A percentile compares a stretch with the other conserved stretches of the same genome.
Evolutionary conservation across 2,113 vertebrate species (phyloP).

Genomic region (Micromys minutus): DNA sequence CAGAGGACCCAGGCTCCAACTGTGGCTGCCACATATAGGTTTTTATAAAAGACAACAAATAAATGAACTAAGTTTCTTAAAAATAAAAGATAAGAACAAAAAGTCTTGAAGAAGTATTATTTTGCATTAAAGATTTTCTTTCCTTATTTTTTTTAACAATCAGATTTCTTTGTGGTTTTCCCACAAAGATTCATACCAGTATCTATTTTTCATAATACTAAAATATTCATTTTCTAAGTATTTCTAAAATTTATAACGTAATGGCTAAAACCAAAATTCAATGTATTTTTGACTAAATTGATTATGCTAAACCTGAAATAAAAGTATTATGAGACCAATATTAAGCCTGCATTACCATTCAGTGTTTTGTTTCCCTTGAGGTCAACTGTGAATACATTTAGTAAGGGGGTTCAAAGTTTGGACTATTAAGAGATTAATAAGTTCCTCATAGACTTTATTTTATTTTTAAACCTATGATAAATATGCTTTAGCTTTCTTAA

Average conservation of each 20-base stretch:
- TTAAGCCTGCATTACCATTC: neutral
- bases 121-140: too few species aligned
- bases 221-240: neutral
- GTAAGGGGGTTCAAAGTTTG: constrained; percentile 82
- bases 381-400: constrained; percentile 87
- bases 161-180: too few species aligned
- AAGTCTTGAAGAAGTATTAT: too few species aligned
- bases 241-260: neutral
- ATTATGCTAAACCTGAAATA: neutral
- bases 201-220: neutral
- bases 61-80: too few species aligned
- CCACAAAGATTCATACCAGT: neutral
- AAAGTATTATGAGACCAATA: neutral
- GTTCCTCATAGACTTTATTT: constrained; percentile 38
- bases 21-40: too few species aligned
- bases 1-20: too few species aligned
- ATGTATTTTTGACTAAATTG: neutral
- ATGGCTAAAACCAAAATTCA: neutral
- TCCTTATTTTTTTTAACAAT: too few species aligned
- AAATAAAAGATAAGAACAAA: too few species aligned
- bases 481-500: constrained; percentile 8
- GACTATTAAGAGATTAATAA: constrained; percentile 73
- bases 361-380: constrained; percentile 65
- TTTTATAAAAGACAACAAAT: too few species aligned
- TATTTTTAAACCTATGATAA: neutral